Percentiles rank a stretch among this genome's conserved stretches.
phyloP scores from a whole-genome alignment of 1,140 invertebrate genomes.

The Pseudomyrmex gracilis region DNA sequence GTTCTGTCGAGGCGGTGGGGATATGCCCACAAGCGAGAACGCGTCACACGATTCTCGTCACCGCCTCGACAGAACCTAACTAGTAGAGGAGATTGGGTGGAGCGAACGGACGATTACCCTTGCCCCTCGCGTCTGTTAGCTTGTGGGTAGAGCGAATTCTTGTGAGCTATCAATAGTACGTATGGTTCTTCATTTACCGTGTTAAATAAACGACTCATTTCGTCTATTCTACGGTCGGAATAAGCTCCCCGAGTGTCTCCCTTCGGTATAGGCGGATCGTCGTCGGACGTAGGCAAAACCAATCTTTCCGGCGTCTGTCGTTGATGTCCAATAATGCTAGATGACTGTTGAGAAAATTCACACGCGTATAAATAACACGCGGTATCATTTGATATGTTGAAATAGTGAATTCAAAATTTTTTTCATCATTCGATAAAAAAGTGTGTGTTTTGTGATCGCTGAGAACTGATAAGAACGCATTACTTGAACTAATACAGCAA shows the following conservation, averaged over 20 bases:
- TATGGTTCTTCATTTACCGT: conserved; percentile 84
- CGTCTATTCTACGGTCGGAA: conserved; percentile 89
- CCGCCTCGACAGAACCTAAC: no score
- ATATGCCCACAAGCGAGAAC: no score
- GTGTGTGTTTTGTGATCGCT: not conserved
- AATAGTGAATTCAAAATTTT: not conserved
- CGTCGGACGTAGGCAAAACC: conserved; percentile 89
- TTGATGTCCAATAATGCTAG: conserved; percentile 92
- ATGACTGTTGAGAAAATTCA: conserved; percentile 86
- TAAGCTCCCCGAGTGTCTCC: conserved; percentile 88
- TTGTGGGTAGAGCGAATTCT: no score
- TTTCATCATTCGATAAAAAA: no score
- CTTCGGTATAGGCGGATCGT: conserved; percentile 86
- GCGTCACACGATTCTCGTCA: no score
- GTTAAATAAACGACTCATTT: conserved; percentile 91
- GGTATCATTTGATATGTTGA: not conserved
- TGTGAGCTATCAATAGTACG: no score
- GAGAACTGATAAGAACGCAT: conserved; percentile 59
- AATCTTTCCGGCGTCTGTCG: conserved; percentile 87
- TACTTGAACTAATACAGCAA: conserved; percentile 95
- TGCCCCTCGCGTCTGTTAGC: no score
- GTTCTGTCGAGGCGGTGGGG: no score
- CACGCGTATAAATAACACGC: conserved; percentile 31
- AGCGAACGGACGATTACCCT: no score
- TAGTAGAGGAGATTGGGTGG: no score